phyloP scores from a whole-genome alignment of 2,113 vertebrate species.

The Aptenodytes forsteri region DNA sequence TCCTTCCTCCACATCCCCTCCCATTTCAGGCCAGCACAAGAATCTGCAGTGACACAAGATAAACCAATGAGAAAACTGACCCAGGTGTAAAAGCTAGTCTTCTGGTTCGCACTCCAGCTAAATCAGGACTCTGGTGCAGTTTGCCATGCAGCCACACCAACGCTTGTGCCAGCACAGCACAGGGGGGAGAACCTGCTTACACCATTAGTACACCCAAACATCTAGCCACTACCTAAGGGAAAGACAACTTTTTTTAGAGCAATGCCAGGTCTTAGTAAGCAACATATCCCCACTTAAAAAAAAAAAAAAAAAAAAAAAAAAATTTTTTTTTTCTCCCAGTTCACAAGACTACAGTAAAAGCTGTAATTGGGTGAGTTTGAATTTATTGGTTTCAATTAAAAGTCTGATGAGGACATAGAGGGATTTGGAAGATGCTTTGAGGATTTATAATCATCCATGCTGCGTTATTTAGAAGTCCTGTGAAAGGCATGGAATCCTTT shows the following conservation, averaged over 20 bases:
- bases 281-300: not conserved
- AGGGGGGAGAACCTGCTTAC: not conserved
- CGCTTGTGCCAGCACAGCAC: not conserved
- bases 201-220: not conserved
- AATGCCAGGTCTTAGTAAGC: not conserved
- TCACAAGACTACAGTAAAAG: conserved; percentile 2
- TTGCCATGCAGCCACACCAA: not conserved
- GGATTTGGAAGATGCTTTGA: conserved; percentile 25
- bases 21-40: not conserved
- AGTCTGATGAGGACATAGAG: not conserved
- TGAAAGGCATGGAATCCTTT: not conserved
- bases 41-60: not conserved
- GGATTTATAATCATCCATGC: not conserved
- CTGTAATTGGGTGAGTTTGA: not conserved
- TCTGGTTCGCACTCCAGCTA: not conserved
- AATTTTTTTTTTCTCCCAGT: too few relatives aligned
- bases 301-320: not conserved
- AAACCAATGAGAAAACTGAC: not conserved
- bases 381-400: conserved; percentile 1
- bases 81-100: not conserved
- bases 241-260: not conserved
- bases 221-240: not conserved
- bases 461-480: not conserved
- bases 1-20: not conserved
- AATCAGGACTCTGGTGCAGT: not conserved